A percentile compares a stretch with the other conserved stretches of the same genome.
Conservation (phyloP, 1,140 invertebrate genomes). For the Camponotus floridanus region DNA sequence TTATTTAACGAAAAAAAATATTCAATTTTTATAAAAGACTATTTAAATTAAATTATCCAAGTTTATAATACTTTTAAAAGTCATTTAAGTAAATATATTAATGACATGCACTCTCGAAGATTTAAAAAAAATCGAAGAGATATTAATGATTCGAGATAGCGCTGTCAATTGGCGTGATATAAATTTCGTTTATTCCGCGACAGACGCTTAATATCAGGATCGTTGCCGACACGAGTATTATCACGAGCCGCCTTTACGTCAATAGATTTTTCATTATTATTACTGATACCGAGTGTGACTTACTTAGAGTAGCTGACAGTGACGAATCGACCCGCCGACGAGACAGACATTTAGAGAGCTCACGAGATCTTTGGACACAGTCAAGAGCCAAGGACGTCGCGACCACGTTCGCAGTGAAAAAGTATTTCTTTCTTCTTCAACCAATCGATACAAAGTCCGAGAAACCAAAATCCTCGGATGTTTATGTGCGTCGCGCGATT, state of each 20-base stretch:
- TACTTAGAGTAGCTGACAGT: constrained; percentile 27
- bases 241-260: constrained; percentile 78
- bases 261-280: constrained; percentile 79
- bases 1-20: background rate
- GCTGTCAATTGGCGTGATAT: constrained; percentile 21
- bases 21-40: background rate
- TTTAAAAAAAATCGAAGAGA: background rate
- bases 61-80: background rate
- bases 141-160: background rate
- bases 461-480: background rate
- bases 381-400: constrained; percentile 14
- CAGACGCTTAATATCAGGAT: constrained; percentile 29
- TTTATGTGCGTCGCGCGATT: background rate
- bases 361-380: constrained; percentile 36
- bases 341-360: constrained; percentile 36
- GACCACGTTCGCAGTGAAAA: background rate
- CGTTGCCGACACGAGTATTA: constrained; percentile 61
- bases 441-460: background rate
- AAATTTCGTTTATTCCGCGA: constrained; percentile 58
- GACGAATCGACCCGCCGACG: constrained; percentile 26
- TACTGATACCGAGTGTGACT: constrained; percentile 1
- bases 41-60: background rate
- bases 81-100: background rate
- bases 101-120: background rate
- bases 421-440: background rate